phyloP scores from a whole-genome alignment of 2,113 vertebrate genomes.

The Aramus guarauna region DNA sequence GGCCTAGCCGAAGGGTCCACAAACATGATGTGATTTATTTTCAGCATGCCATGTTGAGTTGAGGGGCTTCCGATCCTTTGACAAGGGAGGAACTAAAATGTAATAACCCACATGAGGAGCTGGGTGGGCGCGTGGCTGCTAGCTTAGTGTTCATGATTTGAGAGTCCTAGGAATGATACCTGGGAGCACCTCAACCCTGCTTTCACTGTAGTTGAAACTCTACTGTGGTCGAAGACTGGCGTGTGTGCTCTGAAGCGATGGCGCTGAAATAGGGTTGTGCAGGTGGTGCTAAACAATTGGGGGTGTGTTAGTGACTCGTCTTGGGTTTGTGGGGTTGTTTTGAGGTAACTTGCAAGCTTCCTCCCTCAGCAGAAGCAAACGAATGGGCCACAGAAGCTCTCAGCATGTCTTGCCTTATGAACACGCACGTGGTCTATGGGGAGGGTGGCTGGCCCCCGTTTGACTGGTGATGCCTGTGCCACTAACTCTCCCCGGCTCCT shows the following conservation, averaged over 20 bases:
- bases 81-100: background rate
- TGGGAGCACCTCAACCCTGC: accelerated
- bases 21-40: background rate
- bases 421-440: accelerated
- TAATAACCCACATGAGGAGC: background rate
- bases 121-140: accelerated
- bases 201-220: background rate
- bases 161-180: background rate
- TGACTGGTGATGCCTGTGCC: background rate
- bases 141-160: accelerated
- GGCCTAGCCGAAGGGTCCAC: background rate
- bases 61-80: background rate
- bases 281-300: background rate
- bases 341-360: background rate
- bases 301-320: background rate
- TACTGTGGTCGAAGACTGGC: background rate
- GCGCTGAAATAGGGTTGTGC: background rate
- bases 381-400: background rate
- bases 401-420: accelerated
- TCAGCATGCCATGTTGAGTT: accelerated
- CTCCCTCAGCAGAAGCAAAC: background rate
- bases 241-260: accelerated
- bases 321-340: background rate
- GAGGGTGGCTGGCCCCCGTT: background rate
- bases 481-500: background rate